Conservation (phyloP, 1,140 invertebrate species). For the Adoxophyes honmai region DNA sequence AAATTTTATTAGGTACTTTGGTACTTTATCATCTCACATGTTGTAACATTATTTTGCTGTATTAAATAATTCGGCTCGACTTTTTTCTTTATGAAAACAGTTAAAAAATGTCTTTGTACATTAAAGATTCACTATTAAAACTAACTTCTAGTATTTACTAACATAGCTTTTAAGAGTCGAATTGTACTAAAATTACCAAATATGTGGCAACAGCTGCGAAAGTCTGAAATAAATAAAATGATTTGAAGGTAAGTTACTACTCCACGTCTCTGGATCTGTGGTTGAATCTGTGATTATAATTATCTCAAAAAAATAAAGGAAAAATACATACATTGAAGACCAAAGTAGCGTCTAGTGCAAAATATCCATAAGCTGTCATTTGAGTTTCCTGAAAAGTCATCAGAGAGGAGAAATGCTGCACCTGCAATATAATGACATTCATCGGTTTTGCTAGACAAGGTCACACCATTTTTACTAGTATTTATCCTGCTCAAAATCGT, state of each 20-base stretch:
- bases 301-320: background rate
- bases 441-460: too few species aligned
- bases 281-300: background rate
- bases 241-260: background rate
- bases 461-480: too few species aligned
- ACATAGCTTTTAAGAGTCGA: background rate
- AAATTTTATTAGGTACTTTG: too few species aligned
- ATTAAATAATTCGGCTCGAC: too few species aligned
- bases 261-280: background rate
- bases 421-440: constrained; percentile 34
- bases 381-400: constrained; percentile 39
- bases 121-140: too few species aligned
- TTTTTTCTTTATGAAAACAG: too few species aligned
- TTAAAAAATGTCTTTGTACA: too few species aligned
- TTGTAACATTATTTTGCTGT: too few species aligned
- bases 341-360: constrained; percentile 45
- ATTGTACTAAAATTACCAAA: constrained; percentile 4
- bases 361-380: constrained; percentile 43
- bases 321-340: constrained; percentile 43
- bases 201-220: background rate
- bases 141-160: too few species aligned
- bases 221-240: background rate
- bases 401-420: constrained; percentile 53
- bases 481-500: too few species aligned
- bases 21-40: too few species aligned